Evolutionary conservation across 1,140 invertebrate genomes (phyloP), one percentile per base, ranked within the genome.

Genomic region (Lepidotrigona ventralis): DNA sequence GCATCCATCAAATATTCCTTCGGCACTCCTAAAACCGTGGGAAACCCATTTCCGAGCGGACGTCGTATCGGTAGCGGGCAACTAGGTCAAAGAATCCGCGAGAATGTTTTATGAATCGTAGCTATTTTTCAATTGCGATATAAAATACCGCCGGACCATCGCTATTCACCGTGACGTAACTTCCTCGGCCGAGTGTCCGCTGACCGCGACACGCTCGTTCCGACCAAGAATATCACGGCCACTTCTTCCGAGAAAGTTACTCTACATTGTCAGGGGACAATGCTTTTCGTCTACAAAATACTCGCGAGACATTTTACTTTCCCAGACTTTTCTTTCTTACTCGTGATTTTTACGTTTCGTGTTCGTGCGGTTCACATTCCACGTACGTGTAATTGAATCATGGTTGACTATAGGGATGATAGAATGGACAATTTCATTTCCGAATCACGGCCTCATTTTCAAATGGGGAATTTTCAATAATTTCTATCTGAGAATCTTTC

Each of bases 51-150:
- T 85, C 74, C 60, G 17, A 33, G 26, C 39, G 63, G 26, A 19
- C 51, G 60, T 84, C 64, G 79, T 77, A 74, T 64, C 70, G 19
- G 29, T 66, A 60, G 19, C 33, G 1, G 1, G n/a, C 17, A 88
- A 87, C 80, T 70, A 26, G 85, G 86, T 87, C 86, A 84, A 58
- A 69, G 81, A 81, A 87, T 75, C 60, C 39, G n/a, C 64, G 79
- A 60, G 68, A 81, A 87, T 81, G 83, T 87, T 88, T 85, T 81
- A 87, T 71, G 74, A 86, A 83, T 75, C 58, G 39, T 79, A 79
- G 82, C 73, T 87, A 88, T 88, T 88, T 88, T 87, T 88, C 86
- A 85, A 87, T 88, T 80, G 82, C 82, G 29, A 87, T 87, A 87
- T 75, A 66, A 73, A 68, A 85, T 71, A 79, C 51, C 71, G 39